Evolutionary conservation across 2,888 invertebrate genomes (phyloP).

Genomic region (Drosophila algonquin): DNA sequence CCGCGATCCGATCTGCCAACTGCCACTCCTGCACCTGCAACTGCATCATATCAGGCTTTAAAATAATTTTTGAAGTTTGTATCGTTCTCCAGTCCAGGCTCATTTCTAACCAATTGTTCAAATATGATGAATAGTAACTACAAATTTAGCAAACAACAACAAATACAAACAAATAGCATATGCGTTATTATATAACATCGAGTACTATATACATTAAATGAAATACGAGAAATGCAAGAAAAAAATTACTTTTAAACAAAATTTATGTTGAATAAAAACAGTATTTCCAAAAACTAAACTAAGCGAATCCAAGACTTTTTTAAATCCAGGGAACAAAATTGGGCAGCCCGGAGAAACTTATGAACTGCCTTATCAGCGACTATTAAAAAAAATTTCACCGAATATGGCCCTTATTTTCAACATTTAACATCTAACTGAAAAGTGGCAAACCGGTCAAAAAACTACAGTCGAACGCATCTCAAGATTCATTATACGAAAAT

Average conservation of each 20-base stretch:
- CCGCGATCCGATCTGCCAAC: slow-evolving; percentile 33
- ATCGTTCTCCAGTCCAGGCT: slow-evolving; percentile 43
- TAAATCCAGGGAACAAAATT: background rate
- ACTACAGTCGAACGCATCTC: too few species aligned
- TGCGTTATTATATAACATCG: slow-evolving; percentile 77
- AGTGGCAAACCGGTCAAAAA: too few species aligned
- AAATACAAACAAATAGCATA: slow-evolving; percentile 63
- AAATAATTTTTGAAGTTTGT: slow-evolving; percentile 51
- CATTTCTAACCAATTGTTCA: slow-evolving; percentile 63
- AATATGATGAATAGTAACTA: slow-evolving; percentile 55
- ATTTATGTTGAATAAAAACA: slow-evolving; percentile 80
- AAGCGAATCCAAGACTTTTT: background rate
- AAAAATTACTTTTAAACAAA: slow-evolving; percentile 74
- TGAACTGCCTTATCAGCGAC: too few species aligned
- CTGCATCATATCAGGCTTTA: slow-evolving; percentile 54
- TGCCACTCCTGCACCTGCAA: slow-evolving; percentile 20
- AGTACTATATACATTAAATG: slow-evolving; percentile 63
- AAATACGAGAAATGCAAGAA: slow-evolving; percentile 69
- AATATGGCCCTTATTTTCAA: too few species aligned
- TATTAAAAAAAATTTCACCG: too few species aligned
- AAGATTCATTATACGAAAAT: too few species aligned
- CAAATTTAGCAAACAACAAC: slow-evolving; percentile 58
- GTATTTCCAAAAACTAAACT: slow-evolving; percentile 72
- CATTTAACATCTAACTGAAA: too few species aligned
- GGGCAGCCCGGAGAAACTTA: background rate